phyloP scores from a whole-genome alignment of 2,888 invertebrate genomes.

The Agrilus cyanescens region DNA sequence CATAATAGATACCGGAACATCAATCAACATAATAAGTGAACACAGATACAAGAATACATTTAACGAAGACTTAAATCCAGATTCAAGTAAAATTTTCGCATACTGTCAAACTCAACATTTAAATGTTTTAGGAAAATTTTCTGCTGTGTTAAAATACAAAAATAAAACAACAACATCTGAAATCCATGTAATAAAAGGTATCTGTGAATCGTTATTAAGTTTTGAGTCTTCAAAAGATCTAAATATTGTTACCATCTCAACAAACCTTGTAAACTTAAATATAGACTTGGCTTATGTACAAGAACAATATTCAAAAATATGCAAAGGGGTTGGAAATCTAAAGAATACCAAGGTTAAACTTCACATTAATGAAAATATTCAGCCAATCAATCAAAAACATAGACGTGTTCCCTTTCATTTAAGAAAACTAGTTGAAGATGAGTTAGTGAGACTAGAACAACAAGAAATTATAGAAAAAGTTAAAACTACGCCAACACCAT shows the following conservation, averaged over 20 bases:
- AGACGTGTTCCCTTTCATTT: conserved; percentile 13
- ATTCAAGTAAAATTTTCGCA: too few species aligned
- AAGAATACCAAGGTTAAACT: conserved; percentile 10
- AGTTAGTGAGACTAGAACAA: conserved; percentile 10
- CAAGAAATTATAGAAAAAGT: conserved; percentile 14
- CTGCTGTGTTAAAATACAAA: too few species aligned
- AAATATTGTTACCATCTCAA: too few species aligned
- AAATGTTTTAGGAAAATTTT: too few species aligned
- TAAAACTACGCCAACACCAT: conserved; percentile 12
- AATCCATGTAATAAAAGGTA: conserved; percentile 2
- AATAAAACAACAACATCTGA: neutral
- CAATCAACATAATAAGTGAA: too few species aligned
- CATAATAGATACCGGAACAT: too few species aligned
- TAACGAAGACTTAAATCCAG: too few species aligned
- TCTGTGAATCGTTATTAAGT: conserved; percentile 2
- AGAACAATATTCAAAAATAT: conserved; percentile 1
- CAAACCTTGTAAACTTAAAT: neutral
- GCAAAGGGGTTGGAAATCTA: conserved; percentile 16
- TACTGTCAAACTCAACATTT: too few species aligned
- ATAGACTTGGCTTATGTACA: neutral
- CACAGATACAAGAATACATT: too few species aligned
- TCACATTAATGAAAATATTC: conserved; percentile 10
- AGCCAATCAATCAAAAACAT: conserved; percentile 12
- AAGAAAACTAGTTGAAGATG: conserved; percentile 8
- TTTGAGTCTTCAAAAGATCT: conserved; percentile 3